phyloP scores from a whole-genome alignment of 1,140 invertebrate genomes.

The Phthorimaea operculella region DNA sequence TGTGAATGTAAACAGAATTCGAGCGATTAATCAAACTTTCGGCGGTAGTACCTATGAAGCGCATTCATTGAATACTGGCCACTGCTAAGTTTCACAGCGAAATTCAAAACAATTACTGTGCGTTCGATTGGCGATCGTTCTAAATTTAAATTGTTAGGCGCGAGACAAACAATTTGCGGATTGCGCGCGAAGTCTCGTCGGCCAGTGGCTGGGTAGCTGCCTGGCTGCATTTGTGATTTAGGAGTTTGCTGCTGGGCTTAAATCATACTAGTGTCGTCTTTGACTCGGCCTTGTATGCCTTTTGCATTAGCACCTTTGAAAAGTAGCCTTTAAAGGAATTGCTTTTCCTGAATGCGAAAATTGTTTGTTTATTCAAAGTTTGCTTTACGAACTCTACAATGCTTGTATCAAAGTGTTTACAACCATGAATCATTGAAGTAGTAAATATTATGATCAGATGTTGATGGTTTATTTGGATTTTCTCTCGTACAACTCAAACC shows the following conservation, averaged over 20 bases:
- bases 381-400: too few species aligned
- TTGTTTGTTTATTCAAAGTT: too few species aligned
- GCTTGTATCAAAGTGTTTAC: too few species aligned
- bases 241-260: conserved; percentile 33
- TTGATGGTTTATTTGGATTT: too few species aligned
- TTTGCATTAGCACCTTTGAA: too few species aligned
- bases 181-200: conserved; percentile 46
- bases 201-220: conserved; percentile 32
- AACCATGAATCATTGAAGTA: too few species aligned
- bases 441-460: too few species aligned
- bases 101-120: conserved; percentile 59
- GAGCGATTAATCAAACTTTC: conserved; percentile 48
- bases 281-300: conserved; percentile 37
- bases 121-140: conserved; percentile 54
- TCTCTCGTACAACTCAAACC: too few species aligned
- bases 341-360: too few species aligned
- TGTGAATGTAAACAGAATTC: conserved; percentile 12
- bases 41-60: conserved; percentile 23
- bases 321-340: too few species aligned
- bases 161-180: conserved; percentile 62
- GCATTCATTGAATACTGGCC: conserved; percentile 27
- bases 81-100: conserved; percentile 46
- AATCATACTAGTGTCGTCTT: conserved; percentile 46
- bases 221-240: conserved; percentile 52
- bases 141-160: conserved; percentile 64